Evolutionary conservation across 2,113 vertebrate species (phyloP).

Genomic region (Centropus unirufus): DNA sequence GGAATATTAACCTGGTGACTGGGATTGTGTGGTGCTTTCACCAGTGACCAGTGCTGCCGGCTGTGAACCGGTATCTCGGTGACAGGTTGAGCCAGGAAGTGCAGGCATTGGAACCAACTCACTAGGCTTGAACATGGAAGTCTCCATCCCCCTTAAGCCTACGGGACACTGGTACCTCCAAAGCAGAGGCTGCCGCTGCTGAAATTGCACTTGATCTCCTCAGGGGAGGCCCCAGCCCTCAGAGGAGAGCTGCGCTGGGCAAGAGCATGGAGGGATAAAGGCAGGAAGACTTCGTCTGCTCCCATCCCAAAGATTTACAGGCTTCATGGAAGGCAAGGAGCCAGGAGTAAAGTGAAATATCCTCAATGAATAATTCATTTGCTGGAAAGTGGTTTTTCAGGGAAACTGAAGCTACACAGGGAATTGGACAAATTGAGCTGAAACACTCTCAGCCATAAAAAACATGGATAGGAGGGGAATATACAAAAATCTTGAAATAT

Average conservation of each 20-base stretch:
- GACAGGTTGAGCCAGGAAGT: not conserved
- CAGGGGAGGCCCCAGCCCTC: not conserved
- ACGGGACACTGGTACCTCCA: not conserved
- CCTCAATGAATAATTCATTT: constrained; percentile 57
- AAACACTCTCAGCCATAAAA: constrained; percentile 32
- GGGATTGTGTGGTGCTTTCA: not conserved
- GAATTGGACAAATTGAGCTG: constrained; percentile 40
- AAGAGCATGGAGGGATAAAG: not conserved
- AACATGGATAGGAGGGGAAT: constrained; percentile 39
- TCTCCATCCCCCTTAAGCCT: not conserved
- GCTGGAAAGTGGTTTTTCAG: constrained; percentile 29
- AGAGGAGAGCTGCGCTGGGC: not conserved
- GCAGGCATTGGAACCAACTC: not conserved
- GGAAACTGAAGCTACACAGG: constrained; percentile 27
- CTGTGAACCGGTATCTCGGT: not conserved
- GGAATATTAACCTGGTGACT: not conserved
- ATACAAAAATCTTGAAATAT: not conserved
- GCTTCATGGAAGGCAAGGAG: not conserved
- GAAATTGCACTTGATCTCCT: not conserved
- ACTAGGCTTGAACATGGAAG: accelerated
- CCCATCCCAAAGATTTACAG: constrained; percentile 1
- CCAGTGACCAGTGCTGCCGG: not conserved
- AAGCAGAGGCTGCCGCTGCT: not conserved
- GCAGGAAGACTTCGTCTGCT: not conserved
- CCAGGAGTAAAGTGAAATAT: constrained; percentile 46